phyloP scores from a whole-genome alignment of 2,113 vertebrate genomes.

The Castor canadensis region DNA sequence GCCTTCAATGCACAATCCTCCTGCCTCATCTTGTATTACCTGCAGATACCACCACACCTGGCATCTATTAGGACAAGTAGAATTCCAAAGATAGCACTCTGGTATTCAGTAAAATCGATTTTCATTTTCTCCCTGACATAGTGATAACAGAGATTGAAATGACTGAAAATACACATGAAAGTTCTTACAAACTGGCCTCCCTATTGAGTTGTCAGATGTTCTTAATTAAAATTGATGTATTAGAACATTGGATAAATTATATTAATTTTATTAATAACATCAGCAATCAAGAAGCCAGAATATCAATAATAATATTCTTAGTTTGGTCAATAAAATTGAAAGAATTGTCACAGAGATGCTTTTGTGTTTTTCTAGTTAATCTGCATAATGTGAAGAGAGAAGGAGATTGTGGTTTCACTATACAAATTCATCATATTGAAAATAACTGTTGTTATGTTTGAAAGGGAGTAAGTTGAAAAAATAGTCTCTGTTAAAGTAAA shows the following conservation, averaged over 20 bases:
- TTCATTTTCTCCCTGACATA: neutral
- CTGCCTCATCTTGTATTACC: no score
- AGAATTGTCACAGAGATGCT: neutral
- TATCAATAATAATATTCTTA: neutral
- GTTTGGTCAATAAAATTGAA: neutral
- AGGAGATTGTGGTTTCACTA: neutral
- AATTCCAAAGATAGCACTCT: no score
- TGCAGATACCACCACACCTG: no score
- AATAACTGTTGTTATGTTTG: neutral
- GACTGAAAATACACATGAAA: neutral
- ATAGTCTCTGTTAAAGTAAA: neutral
- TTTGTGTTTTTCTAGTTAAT: neutral
- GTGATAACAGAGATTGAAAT: neutral
- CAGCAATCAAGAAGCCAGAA: neutral
- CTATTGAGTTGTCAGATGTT: slow-evolving; percentile 19
- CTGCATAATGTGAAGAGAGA: neutral
- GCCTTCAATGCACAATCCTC: no score
- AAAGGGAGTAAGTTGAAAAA: neutral
- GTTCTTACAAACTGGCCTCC: neutral
- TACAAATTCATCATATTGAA: neutral
- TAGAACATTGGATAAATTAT: slow-evolving; percentile 1
- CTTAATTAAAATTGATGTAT: slow-evolving; percentile 12
- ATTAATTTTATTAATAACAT: slow-evolving; percentile 28
- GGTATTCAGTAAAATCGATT: neutral
- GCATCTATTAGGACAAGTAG: no score